Base-by-base conservation (phyloP, 2,113 vertebrate genomes). In the Rallus limicola region DNA sequence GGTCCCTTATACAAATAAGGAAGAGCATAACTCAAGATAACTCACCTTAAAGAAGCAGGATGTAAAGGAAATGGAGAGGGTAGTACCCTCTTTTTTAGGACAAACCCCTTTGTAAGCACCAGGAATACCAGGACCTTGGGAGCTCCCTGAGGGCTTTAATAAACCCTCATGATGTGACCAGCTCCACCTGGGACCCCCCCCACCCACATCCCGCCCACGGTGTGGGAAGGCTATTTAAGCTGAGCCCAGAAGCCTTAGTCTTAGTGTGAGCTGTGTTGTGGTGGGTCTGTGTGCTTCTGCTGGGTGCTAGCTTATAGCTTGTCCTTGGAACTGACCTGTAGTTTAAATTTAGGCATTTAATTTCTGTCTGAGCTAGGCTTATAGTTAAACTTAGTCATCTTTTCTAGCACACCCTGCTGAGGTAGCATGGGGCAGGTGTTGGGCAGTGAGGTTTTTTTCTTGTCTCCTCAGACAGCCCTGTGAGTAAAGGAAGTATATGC, bases 261-360 rank as follows among this genome's bases (percentile, higher is more conserved):
- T 16, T 15, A 10, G 3, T 50, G 4, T 80, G 16, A 62, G 13
- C 38, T 55, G 0, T 63, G 23, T 26, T 63, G 9, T 13, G 9
- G 12, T 2, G 38, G 12, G 9, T 44, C 5, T 44, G 8, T 1
- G 1, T 13, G 9, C 4, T 52, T 58, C 6, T 2, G 34, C 46
- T 58, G 29, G 10, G 33, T 18, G 24, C 13, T 33, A 81, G 0
- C 2, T 16, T 2, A 3, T 2, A 5, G n/a, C 17, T 14, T 62
- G n/a, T 12, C 4, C 16, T 20, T 80, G 18, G 34, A 25, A 6
- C 29, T 63, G 11, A 36, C 15, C n/a, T 23, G 11, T 24, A 11
- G 33, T 48, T 23, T 48, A 23, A 48, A 21, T 23, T 48, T 23
- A 23, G 48, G 21, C 21, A 6, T 46, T 4, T 19, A 12, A 23